phyloP scores from a whole-genome alignment of 2,797 vertebrate species.

The Acipenser oxyrinchus region DNA sequence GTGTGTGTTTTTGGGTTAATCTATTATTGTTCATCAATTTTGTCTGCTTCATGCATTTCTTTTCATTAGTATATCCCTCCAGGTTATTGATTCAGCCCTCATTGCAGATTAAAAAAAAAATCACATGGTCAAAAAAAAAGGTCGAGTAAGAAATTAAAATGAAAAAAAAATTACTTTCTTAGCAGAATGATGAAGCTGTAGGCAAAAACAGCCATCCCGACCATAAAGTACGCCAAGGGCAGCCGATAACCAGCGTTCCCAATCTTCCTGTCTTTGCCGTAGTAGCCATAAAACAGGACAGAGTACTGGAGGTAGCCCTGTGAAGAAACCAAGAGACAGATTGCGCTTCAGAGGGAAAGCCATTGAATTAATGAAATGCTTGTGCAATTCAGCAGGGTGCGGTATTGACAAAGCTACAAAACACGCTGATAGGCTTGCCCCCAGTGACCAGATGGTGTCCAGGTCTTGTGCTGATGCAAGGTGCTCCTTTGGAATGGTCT shows the following conservation, averaged over 20 bases:
- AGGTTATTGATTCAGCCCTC: too few species aligned
- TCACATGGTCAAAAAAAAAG: too few species aligned
- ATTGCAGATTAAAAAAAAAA: too few species aligned
- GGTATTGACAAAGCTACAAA: constrained; percentile 29
- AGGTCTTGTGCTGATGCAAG: constrained; percentile 82
- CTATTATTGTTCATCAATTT: too few species aligned
- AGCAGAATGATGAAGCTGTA: constrained; percentile 95
- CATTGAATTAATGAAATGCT: constrained; percentile 9
- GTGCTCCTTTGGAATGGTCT: constrained; percentile 80
- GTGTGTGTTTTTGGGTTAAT: too few species aligned
- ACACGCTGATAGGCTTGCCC: constrained; percentile 60
- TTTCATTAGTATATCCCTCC: too few species aligned
- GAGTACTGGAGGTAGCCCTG: constrained; percentile 97
- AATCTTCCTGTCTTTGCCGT: constrained; percentile 78
- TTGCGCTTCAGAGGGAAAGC: constrained; percentile 11
- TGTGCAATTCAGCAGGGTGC: constrained; percentile 13
- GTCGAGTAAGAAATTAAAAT: constrained; percentile 8
- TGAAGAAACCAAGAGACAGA: background rate
- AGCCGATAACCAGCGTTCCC: constrained; percentile 84
- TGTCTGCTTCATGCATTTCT: too few species aligned
- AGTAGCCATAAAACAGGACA: constrained; percentile 93
- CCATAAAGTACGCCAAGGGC: constrained; percentile 92
- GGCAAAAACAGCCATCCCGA: constrained; percentile 94
- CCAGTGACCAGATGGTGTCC: constrained; percentile 97
- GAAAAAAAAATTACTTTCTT: constrained; percentile 69